phyloP scores from a whole-genome alignment of 2,113 vertebrate genomes.

The Rhinolophus sinicus region DNA sequence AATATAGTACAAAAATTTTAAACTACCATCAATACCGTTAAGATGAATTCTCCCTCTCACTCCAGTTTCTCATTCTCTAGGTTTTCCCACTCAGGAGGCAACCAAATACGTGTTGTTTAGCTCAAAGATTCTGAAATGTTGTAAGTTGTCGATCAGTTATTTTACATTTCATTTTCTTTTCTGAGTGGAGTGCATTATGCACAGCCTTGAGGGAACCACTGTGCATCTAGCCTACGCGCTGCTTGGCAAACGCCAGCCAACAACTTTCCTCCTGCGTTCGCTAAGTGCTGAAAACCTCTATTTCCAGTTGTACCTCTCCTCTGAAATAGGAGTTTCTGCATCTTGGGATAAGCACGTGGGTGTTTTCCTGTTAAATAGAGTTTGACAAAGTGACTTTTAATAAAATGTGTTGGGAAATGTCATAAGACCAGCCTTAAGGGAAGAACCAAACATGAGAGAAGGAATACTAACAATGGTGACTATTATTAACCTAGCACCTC shows the following conservation, averaged over 20 bases:
- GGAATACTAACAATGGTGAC: background rate
- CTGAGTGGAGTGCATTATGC: background rate
- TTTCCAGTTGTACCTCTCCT: background rate
- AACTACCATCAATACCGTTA: background rate
- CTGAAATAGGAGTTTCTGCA: conserved; percentile 11
- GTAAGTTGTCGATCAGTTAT: background rate
- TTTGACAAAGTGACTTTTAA: background rate
- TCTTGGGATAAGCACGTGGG: background rate
- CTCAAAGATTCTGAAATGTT: background rate
- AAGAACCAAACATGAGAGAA: background rate
- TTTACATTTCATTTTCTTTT: conserved; percentile 34
- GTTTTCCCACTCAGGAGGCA: background rate
- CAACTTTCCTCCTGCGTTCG: background rate
- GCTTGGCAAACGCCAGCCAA: background rate
- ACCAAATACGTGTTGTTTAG: background rate
- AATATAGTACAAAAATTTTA: background rate
- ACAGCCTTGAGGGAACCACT: background rate
- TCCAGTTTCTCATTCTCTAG: background rate
- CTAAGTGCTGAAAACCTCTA: background rate
- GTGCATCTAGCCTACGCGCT: background rate
- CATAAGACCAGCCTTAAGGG: background rate
- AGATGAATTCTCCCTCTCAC: background rate
- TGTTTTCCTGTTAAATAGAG: background rate
- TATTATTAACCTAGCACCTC: background rate
- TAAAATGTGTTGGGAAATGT: background rate